Base-by-base conservation (phyloP, 2,797 vertebrate genomes). In the Dromococcyx pavoninus region DNA sequence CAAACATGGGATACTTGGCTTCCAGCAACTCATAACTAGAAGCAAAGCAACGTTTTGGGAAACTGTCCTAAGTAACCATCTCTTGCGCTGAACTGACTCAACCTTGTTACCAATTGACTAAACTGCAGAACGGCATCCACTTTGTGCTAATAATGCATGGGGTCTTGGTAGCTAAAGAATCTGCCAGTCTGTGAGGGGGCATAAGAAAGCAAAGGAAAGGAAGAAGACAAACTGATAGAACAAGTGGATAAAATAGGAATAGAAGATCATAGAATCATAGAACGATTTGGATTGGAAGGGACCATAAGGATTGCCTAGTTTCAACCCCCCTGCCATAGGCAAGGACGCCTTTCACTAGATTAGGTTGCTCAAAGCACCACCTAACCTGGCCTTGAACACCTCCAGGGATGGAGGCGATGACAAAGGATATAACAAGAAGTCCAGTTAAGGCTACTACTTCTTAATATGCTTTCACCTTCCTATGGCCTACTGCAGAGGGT, bases 1-100 rank as follows among this genome's bases (percentile, higher is more conserved):
- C 58, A 78, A 28, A 51, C 0, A 0, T 7, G 43, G 54, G 32
- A 69, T 10, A 70, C 13, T 16, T 0, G 0, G 18, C 50, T 80
- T 83, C 48, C 48, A 41, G 51, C 10, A 37, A 14, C 7, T 33
- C 8, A 0, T 46, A 73, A 67, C 35, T 48, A 37, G 51, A 84
- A 61, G 23, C 24, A 28, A 69, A 19, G 19, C 41, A 50, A 44
- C 53, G 11, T 78, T 81, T 57, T 27, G 46, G 62, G 37, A 94
- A 76, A 30, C 22, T 11, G 17, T 37, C 17, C 27, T 2, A 2
- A 71, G 37, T 39, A 72, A 56, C 32, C 2, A 3, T 23, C 44
- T 58, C 65, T 44, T 23, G 25, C 0, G 0, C 7, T 51, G 62
- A 71, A 77, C n/a, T 64, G 32, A 33, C 37, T 79, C 75, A 66